Evolutionary conservation across 2,797 vertebrate species (phyloP).

Genomic region (Channa striata): DNA sequence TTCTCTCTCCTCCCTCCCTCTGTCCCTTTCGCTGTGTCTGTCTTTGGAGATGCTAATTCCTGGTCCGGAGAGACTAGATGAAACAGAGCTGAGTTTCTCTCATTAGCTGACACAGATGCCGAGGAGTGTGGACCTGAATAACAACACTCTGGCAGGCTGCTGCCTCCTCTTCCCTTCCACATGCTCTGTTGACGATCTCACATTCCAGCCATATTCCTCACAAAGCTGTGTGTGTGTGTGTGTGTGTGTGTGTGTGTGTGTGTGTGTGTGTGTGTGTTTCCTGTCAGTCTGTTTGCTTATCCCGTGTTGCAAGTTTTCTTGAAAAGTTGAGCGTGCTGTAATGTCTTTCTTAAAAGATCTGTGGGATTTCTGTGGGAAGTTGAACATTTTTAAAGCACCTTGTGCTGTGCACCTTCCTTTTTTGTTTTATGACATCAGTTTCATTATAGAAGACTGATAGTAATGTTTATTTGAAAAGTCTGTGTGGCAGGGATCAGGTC

Average conservation of each 20-base stretch:
- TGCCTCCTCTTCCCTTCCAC: slow-evolving; percentile 77
- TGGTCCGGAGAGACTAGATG: slow-evolving; percentile 84
- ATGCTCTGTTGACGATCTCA: slow-evolving; percentile 73
- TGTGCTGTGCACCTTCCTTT: slow-evolving; percentile 13
- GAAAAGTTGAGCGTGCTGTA: slow-evolving; percentile 67
- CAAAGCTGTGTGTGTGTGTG: slow-evolving; percentile 48
- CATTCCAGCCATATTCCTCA: slow-evolving; percentile 77
- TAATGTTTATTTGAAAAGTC: too few species aligned
- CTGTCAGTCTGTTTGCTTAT: slow-evolving; percentile 49
- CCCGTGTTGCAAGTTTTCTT: slow-evolving; percentile 67
- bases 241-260: slow-evolving; percentile 23
- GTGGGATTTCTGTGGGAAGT: slow-evolving; percentile 50
- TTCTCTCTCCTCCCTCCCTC: slow-evolving; percentile 64
- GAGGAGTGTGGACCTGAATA: slow-evolving; percentile 85
- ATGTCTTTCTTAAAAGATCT: slow-evolving; percentile 56
- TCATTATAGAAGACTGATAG: slow-evolving; percentile 10
- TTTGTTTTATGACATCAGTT: slow-evolving; percentile 9
- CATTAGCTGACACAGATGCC: slow-evolving; percentile 87
- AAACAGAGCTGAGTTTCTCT: slow-evolving; percentile 85
- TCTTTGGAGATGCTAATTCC: slow-evolving; percentile 87
- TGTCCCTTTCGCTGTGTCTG: slow-evolving; percentile 76
- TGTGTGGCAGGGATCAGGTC: neutral
- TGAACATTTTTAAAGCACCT: slow-evolving; percentile 40
- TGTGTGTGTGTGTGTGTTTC: slow-evolving; percentile 24
- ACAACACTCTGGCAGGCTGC: slow-evolving; percentile 81